Base-by-base conservation (phyloP, 2,888 invertebrate species). In the Lacanobia oleracea region DNA sequence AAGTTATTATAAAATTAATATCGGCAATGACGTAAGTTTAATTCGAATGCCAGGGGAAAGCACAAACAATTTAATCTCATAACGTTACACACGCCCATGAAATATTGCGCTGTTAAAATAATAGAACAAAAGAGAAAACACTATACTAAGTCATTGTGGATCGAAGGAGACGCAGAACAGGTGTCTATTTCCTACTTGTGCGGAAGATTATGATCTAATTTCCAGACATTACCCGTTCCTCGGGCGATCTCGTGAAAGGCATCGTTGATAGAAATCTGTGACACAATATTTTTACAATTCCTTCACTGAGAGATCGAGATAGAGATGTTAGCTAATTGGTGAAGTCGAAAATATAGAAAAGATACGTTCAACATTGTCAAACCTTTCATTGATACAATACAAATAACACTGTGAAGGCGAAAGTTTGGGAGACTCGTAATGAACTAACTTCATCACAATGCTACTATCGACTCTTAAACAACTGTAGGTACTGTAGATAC, bases 191-290 rank as follows among this genome's bases (percentile, higher is more conserved):
- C 92, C 91, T 92, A 88, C 83, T 88, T 83, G 83, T 81, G 88
- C 93, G 92, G 92, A 93, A 92, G 92, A 92, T 86, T 87, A 82
- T 89, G 89, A 91, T 92, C 91, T 89, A 86, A 92, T 92, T 93
- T 91, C 91, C 89, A 91, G 90, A 86, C 86, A 85, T 88, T 86
- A 87, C 80, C 79, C 74, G 77, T 84, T 87, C 84, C 83, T 72
- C 79, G 67, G 86, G 85, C 79, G 84, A 79, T 89, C 82, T 87
- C 84, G 92, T 89, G 93, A 93, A 93, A 93, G 93, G 89, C 83
- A 85, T 70, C 67, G 51, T 48, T 71, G 79, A 79, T 84, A 67
- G 33, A 72, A 73, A 87, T 87, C 86, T 54, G 67, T 82, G 82
- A 85, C 80, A 81, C 84, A 81, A 85, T 86, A 83, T 84, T 88